Percentiles rank a stretch among this genome's conserved stretches.
Conservation (phyloP, 2,888 invertebrate genomes). For the Shargacucullia verbasci region DNA sequence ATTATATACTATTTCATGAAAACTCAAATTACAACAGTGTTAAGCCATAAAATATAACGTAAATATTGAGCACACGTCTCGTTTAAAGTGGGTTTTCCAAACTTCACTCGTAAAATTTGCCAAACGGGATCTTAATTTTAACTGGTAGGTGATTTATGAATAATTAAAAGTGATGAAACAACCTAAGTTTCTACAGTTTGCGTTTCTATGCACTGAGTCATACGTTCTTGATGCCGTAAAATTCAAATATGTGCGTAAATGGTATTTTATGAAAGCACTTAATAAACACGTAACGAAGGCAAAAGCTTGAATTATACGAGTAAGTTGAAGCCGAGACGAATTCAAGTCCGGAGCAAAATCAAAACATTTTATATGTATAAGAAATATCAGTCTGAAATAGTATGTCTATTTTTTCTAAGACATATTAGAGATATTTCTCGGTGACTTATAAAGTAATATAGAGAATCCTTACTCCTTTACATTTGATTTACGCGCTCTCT, state of each 20-base stretch:
- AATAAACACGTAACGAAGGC: conserved; percentile 24
- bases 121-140: conserved; percentile 71
- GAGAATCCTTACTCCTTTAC: conserved; percentile 47
- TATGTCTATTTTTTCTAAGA: conserved; percentile 29
- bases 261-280: conserved; percentile 40
- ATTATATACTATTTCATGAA: conserved; percentile 32
- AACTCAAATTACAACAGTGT: conserved; percentile 56
- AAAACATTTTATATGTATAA: conserved; percentile 8
- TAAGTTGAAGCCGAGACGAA: conserved; percentile 19
- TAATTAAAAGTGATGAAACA: conserved; percentile 71
- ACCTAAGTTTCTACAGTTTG: conserved; percentile 59
- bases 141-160: conserved; percentile 72
- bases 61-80: conserved; percentile 63
- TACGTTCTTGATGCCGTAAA: conserved; percentile 47
- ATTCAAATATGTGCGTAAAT: conserved; percentile 40
- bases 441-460: conserved; percentile 39
- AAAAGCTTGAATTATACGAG: conserved; percentile 28
- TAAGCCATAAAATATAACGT: conserved; percentile 59
- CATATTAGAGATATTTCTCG: conserved; percentile 43
- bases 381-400: conserved; percentile 19
- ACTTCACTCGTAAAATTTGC: conserved; percentile 71
- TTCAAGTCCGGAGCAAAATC: conserved; percentile 16
- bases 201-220: conserved; percentile 59
- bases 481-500: conserved; percentile 57
- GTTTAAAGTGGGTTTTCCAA: conserved; percentile 61